Evolutionary conservation across 2,113 vertebrate species (phyloP).

Genomic region (Hypocryptadius cinnamomeus): DNA sequence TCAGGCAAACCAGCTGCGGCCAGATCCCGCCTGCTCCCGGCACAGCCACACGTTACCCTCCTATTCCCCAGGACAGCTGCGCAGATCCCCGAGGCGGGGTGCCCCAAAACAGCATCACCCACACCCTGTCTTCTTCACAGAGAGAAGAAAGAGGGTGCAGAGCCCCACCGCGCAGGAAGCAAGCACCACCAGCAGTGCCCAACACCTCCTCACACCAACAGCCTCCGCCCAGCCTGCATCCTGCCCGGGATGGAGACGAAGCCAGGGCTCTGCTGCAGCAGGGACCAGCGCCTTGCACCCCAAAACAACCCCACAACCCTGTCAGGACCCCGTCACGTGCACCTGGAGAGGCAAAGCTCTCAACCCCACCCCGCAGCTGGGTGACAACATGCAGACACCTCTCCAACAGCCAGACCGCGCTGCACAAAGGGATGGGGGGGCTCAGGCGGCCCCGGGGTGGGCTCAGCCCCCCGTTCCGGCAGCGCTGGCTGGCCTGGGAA

Average conservation of each 20-base stretch:
- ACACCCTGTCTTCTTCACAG: not conserved
- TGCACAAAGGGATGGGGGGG: not conserved
- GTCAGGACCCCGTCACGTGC: accelerated
- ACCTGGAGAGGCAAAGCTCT: not conserved
- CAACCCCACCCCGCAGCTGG: not conserved
- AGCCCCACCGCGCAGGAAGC: not conserved
- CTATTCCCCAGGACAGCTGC: not conserved
- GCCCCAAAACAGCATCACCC: not conserved
- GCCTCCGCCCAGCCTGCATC: not conserved
- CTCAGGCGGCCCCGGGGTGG: not conserved
- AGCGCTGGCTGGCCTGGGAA: not conserved
- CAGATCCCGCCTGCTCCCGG: not conserved
- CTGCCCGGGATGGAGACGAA: not conserved
- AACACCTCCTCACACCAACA: accelerated
- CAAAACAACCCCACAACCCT: not conserved
- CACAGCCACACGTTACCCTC: not conserved
- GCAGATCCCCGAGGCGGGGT: accelerated
- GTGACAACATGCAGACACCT: not conserved
- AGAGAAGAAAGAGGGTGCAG: not conserved
- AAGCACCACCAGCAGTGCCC: not conserved
- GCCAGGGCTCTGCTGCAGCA: not conserved
- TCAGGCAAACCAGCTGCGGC: not conserved
- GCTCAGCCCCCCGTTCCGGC: not conserved
- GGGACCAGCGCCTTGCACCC: not conserved
- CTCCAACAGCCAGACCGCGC: accelerated